A percentile compares a stretch with the other conserved stretches of the same genome.
These are phyloP conservation scores for Epirrhoe alternata DNA, from an alignment of 2,888 invertebrate genomes.

Conservation along the genomic window DNA sequence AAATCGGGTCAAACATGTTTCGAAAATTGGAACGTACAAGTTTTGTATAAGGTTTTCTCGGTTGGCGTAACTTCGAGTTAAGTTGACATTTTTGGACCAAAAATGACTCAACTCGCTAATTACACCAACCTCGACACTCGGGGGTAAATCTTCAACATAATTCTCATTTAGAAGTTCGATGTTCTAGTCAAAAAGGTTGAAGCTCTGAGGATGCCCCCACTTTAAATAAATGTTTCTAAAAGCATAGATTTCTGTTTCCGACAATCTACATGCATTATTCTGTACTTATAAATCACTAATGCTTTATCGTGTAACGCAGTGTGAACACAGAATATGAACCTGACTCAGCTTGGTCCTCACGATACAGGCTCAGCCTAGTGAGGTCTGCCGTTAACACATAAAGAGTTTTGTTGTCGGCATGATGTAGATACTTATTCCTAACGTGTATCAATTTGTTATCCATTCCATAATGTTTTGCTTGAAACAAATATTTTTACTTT, in stretches of 20 bases:
- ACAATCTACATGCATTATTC: slow-evolving; percentile 24
- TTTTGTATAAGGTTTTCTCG: slow-evolving; percentile 30
- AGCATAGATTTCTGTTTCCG: slow-evolving; percentile 38
- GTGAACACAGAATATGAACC: no score
- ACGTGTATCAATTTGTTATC: no score
- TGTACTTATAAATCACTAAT: slow-evolving; percentile 35
- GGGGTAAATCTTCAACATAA: slow-evolving; percentile 38
- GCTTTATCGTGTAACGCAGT: slow-evolving; percentile 21
- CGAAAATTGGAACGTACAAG: slow-evolving; percentile 47
- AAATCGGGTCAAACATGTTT: slow-evolving; percentile 56
- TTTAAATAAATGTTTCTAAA: slow-evolving; percentile 31
- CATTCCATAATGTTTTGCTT: no score
- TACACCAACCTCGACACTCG: not conserved
- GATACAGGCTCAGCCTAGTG: no score
- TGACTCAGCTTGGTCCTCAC: no score
- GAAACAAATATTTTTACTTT: no score
- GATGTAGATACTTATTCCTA: no score
- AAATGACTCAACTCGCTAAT: slow-evolving; percentile 10
- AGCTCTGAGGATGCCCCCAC: slow-evolving; percentile 5
- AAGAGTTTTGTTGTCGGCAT: no score
- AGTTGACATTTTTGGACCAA: not conserved
- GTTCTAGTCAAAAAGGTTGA: slow-evolving; percentile 36
- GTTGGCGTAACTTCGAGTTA: slow-evolving; percentile 46
- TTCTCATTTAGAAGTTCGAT: slow-evolving; percentile 43
- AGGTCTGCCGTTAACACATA: no score